Evolutionary conservation across 2,888 invertebrate species (phyloP).

Genomic region (Dione vanillae): DNA sequence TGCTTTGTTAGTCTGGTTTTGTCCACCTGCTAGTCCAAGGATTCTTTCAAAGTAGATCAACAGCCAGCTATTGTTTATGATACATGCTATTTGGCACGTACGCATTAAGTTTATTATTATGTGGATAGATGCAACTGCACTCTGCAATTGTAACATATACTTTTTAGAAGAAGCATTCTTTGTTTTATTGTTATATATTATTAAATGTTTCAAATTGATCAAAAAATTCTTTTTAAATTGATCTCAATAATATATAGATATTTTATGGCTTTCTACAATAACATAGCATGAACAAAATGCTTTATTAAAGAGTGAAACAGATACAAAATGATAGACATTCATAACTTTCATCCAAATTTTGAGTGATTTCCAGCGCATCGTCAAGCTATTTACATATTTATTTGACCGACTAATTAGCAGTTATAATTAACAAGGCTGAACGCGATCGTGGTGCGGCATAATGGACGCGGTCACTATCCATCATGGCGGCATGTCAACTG

Average conservation of each 20-base stretch:
- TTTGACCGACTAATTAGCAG: conserved; percentile 66
- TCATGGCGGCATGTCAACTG: conserved; percentile 71
- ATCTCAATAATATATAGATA: no score
- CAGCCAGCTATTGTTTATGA: not conserved
- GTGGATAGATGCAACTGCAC: not conserved
- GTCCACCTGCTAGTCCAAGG: no score
- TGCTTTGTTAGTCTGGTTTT: not conserved
- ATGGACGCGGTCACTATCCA: conserved; percentile 63
- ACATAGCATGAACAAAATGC: no score
- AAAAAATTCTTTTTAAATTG: no score
- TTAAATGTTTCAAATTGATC: no score
- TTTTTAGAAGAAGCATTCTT: not conserved
- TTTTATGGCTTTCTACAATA: no score
- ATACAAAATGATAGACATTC: not conserved
- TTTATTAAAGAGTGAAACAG: not conserved
- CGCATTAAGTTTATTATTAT: not conserved
- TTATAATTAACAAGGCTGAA: conserved; percentile 69
- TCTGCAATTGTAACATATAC: not conserved
- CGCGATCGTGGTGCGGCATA: conserved; percentile 74
- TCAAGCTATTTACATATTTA: conserved; percentile 53
- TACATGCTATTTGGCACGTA: conserved; percentile 9
- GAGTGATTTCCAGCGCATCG: conserved; percentile 12
- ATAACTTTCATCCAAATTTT: not conserved
- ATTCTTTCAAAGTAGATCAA: not conserved
- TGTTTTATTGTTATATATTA: not conserved